These are phyloP conservation scores for Tigriopus californicus DNA, from an alignment of 2,888 invertebrate species.

Conservation along the genomic window DNA sequence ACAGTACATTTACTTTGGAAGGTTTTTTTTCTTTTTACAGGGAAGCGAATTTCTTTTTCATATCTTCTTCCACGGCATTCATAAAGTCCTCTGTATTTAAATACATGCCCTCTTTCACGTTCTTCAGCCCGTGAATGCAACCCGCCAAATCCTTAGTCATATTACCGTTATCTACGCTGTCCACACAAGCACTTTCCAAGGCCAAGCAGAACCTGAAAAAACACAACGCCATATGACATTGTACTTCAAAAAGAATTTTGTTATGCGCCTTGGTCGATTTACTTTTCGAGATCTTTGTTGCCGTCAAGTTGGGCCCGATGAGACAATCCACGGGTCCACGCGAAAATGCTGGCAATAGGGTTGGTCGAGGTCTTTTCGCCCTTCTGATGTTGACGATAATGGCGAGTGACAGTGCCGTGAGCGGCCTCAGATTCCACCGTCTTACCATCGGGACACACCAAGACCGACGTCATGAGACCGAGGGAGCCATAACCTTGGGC, in stretches of 20 bases:
- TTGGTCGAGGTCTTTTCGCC: constrained; percentile 72
- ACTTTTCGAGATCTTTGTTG: constrained; percentile 48
- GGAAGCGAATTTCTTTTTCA: constrained; percentile 33
- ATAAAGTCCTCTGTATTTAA: constrained; percentile 70
- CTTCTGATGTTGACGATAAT: constrained; percentile 58
- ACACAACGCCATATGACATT: background rate
- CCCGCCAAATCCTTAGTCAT: constrained; percentile 76
- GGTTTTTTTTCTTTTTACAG: background rate
- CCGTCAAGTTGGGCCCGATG: constrained; percentile 64
- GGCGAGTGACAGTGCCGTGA: constrained; percentile 38
- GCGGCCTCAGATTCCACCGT: constrained; percentile 39
- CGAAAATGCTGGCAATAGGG: constrained; percentile 76
- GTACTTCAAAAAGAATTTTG: background rate
- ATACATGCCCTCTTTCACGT: constrained; percentile 62
- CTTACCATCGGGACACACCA: constrained; percentile 38
- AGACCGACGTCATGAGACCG: constrained; percentile 47
- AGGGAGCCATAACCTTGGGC: constrained; percentile 55
- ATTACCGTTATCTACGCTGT: constrained; percentile 58
- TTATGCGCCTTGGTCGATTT: constrained; percentile 5
- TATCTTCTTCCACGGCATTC: constrained; percentile 52
- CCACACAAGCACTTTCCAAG: constrained; percentile 63
- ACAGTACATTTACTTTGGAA: too few relatives aligned
- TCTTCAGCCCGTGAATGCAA: constrained; percentile 62
- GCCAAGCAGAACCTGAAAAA: constrained; percentile 39
- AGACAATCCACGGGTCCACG: constrained; percentile 66